Evolutionary conservation across 2,113 vertebrate genomes (phyloP), one percentile per base, ranked within the genome.

Genomic region (Psittacula cyanocephala): DNA sequence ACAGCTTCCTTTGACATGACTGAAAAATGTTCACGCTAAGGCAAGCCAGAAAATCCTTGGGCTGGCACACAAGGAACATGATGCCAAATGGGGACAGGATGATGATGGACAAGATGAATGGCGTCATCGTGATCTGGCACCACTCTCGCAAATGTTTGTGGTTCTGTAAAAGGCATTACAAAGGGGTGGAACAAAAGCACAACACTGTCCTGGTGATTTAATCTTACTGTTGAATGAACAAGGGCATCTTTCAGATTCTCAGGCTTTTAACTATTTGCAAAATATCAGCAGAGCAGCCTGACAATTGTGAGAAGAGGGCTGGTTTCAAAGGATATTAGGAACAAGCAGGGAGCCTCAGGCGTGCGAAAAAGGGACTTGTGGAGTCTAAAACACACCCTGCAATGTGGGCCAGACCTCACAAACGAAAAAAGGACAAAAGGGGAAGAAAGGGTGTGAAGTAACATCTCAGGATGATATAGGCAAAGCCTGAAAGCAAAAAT

Each of bases 21-120:
- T 70, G 41, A 65, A 67, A 89, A 83, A 49, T 17, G 68, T 52
- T 92, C 81, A 72, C 41, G 59, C 80, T 75, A 67, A 93, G 46
- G 55, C 60, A 63, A 75, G 60, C 49, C 83, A 96, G 88, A 95
- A 93, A 86, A 90, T 71, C 64, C 69, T 67, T 67, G 88, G 72
- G 46, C 69, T 93, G 50, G 80, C n/a, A 88, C 49, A 93, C 24
- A 29, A 67, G 50, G 46, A 93, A 35, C 24, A 37, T 11, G 53
- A 49, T 91, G 79, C 59, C 76, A 86, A 74, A 77, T 14, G 69
- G 50, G 64, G 88, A 88, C 91, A 81, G 71, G 39, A 88, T 41
- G 63, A 89, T 89, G 92, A 85, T 18, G 71, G 88, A 65, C 7
- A 31, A 64, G 82, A 86, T 28, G 41, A 86, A 76, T 20, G 3